phyloP scores from a whole-genome alignment of 92 coral and sea anemone genomes.

The Plumapathes pennacea region DNA sequence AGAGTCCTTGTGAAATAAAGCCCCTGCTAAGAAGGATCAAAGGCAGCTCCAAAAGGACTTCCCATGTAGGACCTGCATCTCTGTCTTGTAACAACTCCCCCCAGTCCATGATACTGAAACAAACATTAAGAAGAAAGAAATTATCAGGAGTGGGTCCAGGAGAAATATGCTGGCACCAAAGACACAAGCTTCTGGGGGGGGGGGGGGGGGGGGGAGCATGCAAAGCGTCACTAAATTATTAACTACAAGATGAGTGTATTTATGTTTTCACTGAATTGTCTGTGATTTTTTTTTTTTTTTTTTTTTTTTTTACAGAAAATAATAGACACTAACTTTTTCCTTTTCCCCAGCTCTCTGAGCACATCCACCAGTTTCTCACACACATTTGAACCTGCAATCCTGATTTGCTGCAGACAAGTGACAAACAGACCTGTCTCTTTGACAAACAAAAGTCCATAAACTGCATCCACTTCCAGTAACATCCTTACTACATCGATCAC shows the following conservation, averaged over 20 bases:
- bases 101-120: too few relatives aligned
- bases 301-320: not conserved
- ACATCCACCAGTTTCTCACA: constrained; percentile 87
- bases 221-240: too few relatives aligned
- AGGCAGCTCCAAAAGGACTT: constrained; percentile 34
- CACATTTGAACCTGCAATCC: constrained; percentile 28
- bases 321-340: constrained; percentile 24
- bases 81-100: too few relatives aligned
- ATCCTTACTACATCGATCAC: constrained; percentile 53
- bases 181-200: too few relatives aligned
- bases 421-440: constrained; percentile 35
- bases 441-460: constrained; percentile 58
- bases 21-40: constrained; percentile 39
- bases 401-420: constrained; percentile 37
- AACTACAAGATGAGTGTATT: too few relatives aligned
- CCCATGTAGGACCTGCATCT: too few relatives aligned
- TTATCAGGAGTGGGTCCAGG: too few relatives aligned
- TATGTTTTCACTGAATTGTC: too few relatives aligned
- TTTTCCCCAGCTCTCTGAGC: constrained; percentile 52
- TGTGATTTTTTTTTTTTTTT: too few relatives aligned
- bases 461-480: constrained; percentile 35
- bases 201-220: too few relatives aligned
- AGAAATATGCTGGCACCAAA: too few relatives aligned
- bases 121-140: too few relatives aligned
- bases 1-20: constrained; percentile 35